phyloP scores from a whole-genome alignment of 2,888 invertebrate species.

The Ophion obscuratus region DNA sequence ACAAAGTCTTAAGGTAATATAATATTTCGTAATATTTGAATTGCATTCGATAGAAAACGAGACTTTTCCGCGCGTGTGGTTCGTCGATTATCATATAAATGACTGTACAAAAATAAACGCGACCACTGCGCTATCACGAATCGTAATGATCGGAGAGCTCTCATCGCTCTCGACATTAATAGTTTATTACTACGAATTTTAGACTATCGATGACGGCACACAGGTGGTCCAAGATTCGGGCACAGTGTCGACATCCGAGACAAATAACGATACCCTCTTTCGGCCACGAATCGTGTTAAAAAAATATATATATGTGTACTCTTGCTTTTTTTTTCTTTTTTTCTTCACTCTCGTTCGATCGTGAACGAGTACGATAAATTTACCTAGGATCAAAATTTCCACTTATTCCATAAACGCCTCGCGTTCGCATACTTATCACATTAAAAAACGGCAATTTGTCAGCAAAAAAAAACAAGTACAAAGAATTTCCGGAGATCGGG shows the following conservation, averaged over 20 bases:
- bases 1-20: constrained; percentile 55
- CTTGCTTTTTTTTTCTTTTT: constrained; percentile 20
- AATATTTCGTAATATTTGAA: constrained; percentile 43
- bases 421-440: constrained; percentile 55
- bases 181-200: constrained; percentile 44
- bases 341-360: constrained; percentile 23
- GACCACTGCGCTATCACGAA: constrained; percentile 53
- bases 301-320: constrained; percentile 49
- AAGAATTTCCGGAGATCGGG: constrained; percentile 3
- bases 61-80: constrained; percentile 32
- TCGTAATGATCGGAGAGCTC: constrained; percentile 45
- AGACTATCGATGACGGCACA: constrained; percentile 49
- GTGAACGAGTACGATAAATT: neutral
- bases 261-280: constrained; percentile 48
- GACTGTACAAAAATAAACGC: constrained; percentile 66
- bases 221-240: constrained; percentile 43
- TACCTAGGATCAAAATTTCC: neutral
- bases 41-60: constrained; percentile 33
- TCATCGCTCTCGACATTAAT: constrained; percentile 33
- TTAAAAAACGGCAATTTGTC: constrained; percentile 38
- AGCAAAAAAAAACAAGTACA: constrained; percentile 27
- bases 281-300: constrained; percentile 48
- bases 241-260: constrained; percentile 55
- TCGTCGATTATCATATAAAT: constrained; percentile 52
- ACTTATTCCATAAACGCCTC: constrained; percentile 20